phyloP scores from a whole-genome alignment of 1,140 invertebrate genomes.

The Drosophila varians region DNA sequence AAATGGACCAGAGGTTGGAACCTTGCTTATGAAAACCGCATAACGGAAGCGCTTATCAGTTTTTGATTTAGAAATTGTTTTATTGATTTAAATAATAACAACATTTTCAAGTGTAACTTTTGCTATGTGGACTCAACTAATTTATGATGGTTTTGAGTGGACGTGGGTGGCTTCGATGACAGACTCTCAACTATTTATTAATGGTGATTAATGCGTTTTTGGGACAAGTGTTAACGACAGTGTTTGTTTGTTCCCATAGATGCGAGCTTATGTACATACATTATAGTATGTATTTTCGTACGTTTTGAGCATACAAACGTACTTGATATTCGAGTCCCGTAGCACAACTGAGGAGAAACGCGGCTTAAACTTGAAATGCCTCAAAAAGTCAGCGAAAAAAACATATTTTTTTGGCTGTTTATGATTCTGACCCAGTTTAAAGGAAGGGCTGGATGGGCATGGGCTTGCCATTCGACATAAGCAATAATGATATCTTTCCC shows the following conservation, averaged over 20 bases:
- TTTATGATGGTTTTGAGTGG: slow-evolving; percentile 9
- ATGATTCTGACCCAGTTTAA: slow-evolving; percentile 31
- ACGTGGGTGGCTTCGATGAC: slow-evolving; percentile 9
- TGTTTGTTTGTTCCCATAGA: slow-evolving; percentile 12
- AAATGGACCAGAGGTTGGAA: slow-evolving; percentile 10
- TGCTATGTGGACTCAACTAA: not conserved
- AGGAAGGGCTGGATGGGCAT: slow-evolving; percentile 28
- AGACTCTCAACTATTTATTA: slow-evolving; percentile 34
- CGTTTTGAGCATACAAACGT: not conserved
- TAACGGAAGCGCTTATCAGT: slow-evolving; percentile 2
- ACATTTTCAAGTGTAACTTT: not conserved
- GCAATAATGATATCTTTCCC: slow-evolving; percentile 57
- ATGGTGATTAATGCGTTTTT: slow-evolving; percentile 52
- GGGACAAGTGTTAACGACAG: slow-evolving; percentile 13
- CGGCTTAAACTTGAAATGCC: slow-evolving; percentile 55
- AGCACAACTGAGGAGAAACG: slow-evolving; percentile 25
- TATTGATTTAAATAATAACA: not conserved
- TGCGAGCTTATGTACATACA: slow-evolving; percentile 7
- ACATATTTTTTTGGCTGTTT: slow-evolving; percentile 17
- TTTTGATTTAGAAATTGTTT: not conserved
- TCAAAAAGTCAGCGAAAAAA: slow-evolving; percentile 35
- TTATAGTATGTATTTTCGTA: not conserved
- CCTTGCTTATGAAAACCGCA: not conserved
- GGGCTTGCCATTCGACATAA: slow-evolving; percentile 17
- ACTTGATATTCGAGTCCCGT: slow-evolving; percentile 50